Evolutionary conservation across 2,888 invertebrate genomes (phyloP), one percentile per base, ranked within the genome.

Genomic region (Harmothoe impar): DNA sequence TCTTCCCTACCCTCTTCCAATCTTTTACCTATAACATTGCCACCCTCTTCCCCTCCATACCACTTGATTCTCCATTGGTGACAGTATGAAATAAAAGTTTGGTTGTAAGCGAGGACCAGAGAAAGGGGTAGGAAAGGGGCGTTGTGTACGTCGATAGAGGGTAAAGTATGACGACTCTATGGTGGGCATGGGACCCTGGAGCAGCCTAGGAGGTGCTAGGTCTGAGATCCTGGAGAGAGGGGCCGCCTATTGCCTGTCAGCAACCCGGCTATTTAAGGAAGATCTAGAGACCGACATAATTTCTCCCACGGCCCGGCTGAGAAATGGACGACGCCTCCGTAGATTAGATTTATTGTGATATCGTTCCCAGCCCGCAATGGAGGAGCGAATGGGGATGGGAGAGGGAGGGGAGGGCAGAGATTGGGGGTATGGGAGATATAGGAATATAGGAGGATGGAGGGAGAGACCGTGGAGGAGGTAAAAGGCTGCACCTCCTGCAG

Each of bases 301-400:
- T 81, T 81, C 81, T 43, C 81, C 20, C 23, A 12, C n/a, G 81
- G 81, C 43, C 29, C 72, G 68, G 68, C 77, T 10, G 33, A 77
- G 77, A 77, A 77, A 77, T 77, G 33, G 77, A 29, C 7, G 0
- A n/a, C 25, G 23, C n/a, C 10, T 25, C 43, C 43, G n/a, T 35
- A 81, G 81, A 81, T 81, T 81, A 81, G 81, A 81, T 33, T 81
- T 81, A 81, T 81, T 81, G 81, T 81, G 33, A 81, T 81, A 81
- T 81, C 81, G 81, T 20, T 15, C 23, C 3, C n/a, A n/a, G n/a
- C 77, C 77, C 0, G 35, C 43, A 23, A 17, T 15, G 25, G 77
- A 17, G 29, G n/a, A 17, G 31, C 10, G 31, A 25, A 31, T 31
- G 81, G 43, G 15, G 81, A 35, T 33, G 43, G 81, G 35, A 15